phyloP scores from a whole-genome alignment of 1,140 invertebrate species.

The Cotesia glomerata region DNA sequence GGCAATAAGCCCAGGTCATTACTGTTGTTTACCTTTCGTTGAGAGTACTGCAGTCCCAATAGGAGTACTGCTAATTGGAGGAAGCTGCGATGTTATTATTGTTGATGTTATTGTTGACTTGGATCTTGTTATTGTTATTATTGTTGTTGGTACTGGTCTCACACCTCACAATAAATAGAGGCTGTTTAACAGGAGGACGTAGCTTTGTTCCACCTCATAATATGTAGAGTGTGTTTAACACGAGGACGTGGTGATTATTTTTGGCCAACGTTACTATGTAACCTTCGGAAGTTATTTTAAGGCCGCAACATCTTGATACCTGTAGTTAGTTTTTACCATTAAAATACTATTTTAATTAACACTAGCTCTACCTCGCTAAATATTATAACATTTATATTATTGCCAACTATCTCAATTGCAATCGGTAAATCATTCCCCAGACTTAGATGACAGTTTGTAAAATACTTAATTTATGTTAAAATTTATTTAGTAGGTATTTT shows the following conservation, averaged over 20 bases:
- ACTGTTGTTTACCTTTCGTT: constrained; percentile 46
- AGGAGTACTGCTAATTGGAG: constrained; percentile 40
- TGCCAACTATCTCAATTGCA: neutral
- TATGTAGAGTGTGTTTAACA: constrained; percentile 94
- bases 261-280: constrained; percentile 96
- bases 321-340: constrained; percentile 50
- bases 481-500: no score
- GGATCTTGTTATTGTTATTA: no score
- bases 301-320: constrained; percentile 95
- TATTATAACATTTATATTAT: neutral
- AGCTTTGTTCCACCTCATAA: constrained; percentile 71
- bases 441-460: no score
- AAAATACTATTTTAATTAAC: constrained; percentile 10
- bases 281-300: constrained; percentile 95
- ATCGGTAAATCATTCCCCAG: neutral
- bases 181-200: constrained; percentile 94
- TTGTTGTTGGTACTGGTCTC: constrained; percentile 35
- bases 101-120: no score
- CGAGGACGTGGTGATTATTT: constrained; percentile 97
- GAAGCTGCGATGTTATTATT: constrained; percentile 43
- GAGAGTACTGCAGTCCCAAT: constrained; percentile 40
- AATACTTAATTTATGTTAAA: no score
- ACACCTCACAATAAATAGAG: constrained; percentile 84
- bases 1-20: constrained; percentile 15
- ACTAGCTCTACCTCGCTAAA: neutral